phyloP scores from a whole-genome alignment of 1,140 invertebrate genomes.

The Ylistrum balloti region DNA sequence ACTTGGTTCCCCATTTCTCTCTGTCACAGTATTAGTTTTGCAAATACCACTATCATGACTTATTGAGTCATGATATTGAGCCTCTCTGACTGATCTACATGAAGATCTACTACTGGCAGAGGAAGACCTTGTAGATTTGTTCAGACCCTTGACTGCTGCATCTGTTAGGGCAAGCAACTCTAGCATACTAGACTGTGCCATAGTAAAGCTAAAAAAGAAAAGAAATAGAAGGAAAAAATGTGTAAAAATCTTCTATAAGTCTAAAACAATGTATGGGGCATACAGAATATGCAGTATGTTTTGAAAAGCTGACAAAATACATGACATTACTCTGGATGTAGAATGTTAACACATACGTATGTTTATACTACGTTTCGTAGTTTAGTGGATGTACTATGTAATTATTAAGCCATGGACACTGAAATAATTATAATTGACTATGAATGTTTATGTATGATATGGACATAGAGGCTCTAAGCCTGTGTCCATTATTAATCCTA shows the following conservation, averaged over 20 bases:
- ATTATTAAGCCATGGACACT: no score
- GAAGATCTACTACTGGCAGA: conserved; percentile 40
- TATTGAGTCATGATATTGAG: conserved; percentile 46
- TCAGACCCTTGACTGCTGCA: conserved; percentile 67
- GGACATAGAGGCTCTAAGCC: no score
- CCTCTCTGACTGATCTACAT: conserved; percentile 40
- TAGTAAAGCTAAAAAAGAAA: background rate
- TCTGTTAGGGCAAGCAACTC: conserved; percentile 70
- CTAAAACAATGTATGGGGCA: no score
- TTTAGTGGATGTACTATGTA: no score
- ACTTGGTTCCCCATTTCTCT: background rate
- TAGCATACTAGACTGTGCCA: conserved; percentile 52
- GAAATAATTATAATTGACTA: no score
- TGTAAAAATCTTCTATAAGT: background rate
- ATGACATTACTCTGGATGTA: no score
- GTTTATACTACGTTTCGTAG: no score
- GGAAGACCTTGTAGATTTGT: conserved; percentile 54
- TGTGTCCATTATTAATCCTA: no score
- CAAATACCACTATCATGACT: conserved; percentile 72
- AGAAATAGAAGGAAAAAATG: background rate
- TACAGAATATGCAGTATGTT: no score
- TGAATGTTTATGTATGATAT: no score
- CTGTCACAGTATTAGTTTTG: conserved; percentile 65
- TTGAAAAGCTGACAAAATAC: no score
- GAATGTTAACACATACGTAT: no score